Evolutionary conservation across 2,113 vertebrate species (phyloP), one percentile per base, ranked within the genome.

Genomic region (Holacanthus passer): DNA sequence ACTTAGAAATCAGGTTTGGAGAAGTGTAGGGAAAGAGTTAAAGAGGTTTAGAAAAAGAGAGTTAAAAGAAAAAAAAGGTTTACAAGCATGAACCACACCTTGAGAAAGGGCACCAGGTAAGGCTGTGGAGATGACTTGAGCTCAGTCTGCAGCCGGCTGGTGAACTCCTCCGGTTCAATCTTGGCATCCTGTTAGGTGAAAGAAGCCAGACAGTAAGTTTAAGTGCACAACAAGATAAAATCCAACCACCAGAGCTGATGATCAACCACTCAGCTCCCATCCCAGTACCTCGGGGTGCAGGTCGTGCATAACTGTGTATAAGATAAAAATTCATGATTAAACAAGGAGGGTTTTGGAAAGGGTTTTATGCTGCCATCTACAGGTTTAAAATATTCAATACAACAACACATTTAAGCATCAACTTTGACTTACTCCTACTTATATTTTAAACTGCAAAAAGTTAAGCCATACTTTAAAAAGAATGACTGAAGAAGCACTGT

Each of bases 81-180:
- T 70, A 48, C 2, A 65, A 53, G 12, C 41, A 14, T 32, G 47
- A 58, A 53, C 12, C 82, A 37, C 72, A 97, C 96, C 96, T 97
- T 97, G 63, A 97, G 96, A 85, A 97, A 97, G 77, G 96, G 96
- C 79, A 97, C 96, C 87, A 97, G 95, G 93, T 97, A 97, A 62
- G 96, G 96, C 93, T 97, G 96, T 6, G 96, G 96, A 74, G 96
- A 97, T 13, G 96, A 97, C 93, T 97, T 97, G 31, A 97, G 95
- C 82, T 97, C 97, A 0, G 95, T 94, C 31, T 97, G 96, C 81
- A 97, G 94, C 48, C 96, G 95, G 87, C 94, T 96, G 84, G 96
- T 97, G 94, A 97, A 97, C 91, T 97, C 96, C 87, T 97, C 96
- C 0, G 96, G 96, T 68, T 97, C 96, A 47, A 97, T 97, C 90